Evolutionary conservation across 2,888 invertebrate genomes (phyloP).

Genomic region (Drosophila subquinaria): DNA sequence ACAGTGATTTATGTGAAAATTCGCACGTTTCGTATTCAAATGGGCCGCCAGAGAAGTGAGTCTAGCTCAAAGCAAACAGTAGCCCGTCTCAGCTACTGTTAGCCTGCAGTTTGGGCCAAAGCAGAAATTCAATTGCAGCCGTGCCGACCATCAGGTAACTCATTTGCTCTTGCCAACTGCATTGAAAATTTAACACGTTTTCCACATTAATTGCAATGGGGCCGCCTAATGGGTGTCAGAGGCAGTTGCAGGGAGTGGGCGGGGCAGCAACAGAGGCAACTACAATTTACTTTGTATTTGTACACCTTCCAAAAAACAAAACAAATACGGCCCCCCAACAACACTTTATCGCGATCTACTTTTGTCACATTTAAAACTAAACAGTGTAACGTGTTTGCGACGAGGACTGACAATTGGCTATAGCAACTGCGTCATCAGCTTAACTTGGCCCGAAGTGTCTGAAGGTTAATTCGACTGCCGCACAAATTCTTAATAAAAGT

Average conservation of each 20-base stretch:
- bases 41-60: constrained; percentile 32
- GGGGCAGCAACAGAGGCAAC: constrained; percentile 1
- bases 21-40: constrained; percentile 73
- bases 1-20: constrained; percentile 76
- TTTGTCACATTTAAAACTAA: constrained; percentile 62
- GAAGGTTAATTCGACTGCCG: constrained; percentile 18
- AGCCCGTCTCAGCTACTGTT: constrained; percentile 11
- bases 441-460: constrained; percentile 17
- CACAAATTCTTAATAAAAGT: constrained; percentile 19
- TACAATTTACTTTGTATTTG: constrained; percentile 35
- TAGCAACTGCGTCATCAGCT: constrained; percentile 18
- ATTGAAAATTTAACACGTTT: constrained; percentile 60
- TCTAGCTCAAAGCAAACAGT: constrained; percentile 22
- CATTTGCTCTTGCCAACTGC: constrained; percentile 35
- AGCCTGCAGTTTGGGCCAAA: constrained; percentile 26
- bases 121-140: constrained; percentile 33
- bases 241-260: constrained; percentile 29
- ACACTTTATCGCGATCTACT: constrained; percentile 62
- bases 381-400: constrained; percentile 22
- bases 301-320: constrained; percentile 50
- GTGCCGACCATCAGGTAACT: constrained; percentile 58
- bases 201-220: constrained; percentile 66
- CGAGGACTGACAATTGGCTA: constrained; percentile 16
- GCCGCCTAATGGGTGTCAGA: constrained; percentile 23
- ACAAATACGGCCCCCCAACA: constrained; percentile 4